Evolutionary conservation across 2,113 vertebrate species (phyloP).

Genomic region (Ailuropoda melanoleuca): DNA sequence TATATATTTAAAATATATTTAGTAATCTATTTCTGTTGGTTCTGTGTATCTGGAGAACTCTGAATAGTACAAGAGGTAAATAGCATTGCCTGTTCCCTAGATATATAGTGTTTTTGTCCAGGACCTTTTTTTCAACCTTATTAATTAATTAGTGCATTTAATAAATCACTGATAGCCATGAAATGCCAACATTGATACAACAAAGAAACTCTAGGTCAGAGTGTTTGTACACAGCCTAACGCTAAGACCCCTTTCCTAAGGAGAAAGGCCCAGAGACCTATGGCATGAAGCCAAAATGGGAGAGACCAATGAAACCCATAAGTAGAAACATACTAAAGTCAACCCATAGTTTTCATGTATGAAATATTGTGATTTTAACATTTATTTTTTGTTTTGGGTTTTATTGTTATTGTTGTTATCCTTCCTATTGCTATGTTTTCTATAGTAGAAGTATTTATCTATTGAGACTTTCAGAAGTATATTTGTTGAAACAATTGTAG

Average conservation of each 20-base stretch:
- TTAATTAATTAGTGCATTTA: background rate
- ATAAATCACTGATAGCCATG: background rate
- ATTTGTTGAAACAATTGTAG: background rate
- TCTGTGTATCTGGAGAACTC: background rate
- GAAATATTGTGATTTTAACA: background rate
- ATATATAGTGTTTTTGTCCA: background rate
- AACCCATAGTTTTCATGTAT: background rate
- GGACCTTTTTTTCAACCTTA: background rate
- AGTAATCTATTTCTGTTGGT: background rate
- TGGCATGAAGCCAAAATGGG: background rate
- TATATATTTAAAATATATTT: background rate
- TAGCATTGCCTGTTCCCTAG: background rate
- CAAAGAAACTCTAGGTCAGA: background rate
- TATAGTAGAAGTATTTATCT: background rate
- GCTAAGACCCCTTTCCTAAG: background rate
- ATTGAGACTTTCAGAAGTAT: background rate
- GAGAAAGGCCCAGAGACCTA: background rate
- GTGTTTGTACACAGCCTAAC: background rate
- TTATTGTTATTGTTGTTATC: background rate
- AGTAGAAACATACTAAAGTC: background rate
- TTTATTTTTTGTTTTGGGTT: background rate
- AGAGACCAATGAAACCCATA: background rate
- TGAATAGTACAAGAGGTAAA: background rate
- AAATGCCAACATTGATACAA: background rate
- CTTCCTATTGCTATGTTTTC: background rate